These are phyloP conservation scores for Stercorarius parasiticus DNA, from an alignment of 2,113 vertebrate genomes.

Conservation along the genomic window DNA sequence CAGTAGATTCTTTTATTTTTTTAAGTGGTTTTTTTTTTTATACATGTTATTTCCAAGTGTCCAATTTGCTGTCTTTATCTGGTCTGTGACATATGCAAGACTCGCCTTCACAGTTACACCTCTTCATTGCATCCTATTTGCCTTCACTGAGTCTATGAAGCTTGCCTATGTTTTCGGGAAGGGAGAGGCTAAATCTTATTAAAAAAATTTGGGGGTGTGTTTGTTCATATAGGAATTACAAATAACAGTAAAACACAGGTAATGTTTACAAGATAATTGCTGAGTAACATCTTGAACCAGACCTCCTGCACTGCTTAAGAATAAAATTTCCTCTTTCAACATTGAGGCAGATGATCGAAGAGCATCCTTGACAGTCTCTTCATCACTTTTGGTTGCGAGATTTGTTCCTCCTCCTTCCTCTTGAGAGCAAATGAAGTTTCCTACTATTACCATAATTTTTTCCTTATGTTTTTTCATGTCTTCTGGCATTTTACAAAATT, in stretches of 20 bases:
- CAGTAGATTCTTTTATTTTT: background rate
- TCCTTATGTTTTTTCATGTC: background rate
- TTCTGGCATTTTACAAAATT: background rate
- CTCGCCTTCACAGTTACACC: background rate
- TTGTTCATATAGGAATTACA: background rate
- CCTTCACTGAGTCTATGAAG: background rate
- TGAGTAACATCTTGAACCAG: background rate
- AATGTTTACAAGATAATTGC: background rate
- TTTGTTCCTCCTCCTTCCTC: background rate
- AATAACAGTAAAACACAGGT: background rate
- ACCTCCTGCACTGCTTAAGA: background rate
- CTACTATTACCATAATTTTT: background rate
- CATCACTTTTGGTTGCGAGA: background rate
- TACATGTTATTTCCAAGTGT: background rate
- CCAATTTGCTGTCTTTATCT: background rate
- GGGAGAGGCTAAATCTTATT: background rate
- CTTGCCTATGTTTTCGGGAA: background rate
- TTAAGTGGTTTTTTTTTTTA: background rate
- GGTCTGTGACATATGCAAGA: background rate
- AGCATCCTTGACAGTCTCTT: background rate
- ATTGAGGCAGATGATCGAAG: background rate
- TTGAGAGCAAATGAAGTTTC: background rate
- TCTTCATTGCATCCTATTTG: background rate
- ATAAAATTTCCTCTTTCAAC: background rate
- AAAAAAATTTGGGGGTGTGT: background rate